phyloP scores from a whole-genome alignment of 2,888 invertebrate species.

The Eubasilissa splendida region DNA sequence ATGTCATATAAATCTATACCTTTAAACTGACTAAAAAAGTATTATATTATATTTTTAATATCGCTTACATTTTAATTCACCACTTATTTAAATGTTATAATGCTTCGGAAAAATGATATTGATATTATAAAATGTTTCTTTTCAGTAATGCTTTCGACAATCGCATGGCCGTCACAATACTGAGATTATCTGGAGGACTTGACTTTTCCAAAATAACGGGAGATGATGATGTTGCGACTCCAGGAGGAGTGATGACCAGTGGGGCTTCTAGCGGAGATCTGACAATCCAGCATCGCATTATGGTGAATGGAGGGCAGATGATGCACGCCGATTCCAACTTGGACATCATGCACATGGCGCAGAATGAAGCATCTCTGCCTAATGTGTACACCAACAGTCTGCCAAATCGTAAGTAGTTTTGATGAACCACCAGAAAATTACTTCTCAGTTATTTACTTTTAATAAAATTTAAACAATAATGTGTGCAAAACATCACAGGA shows the following conservation, averaged over 20 bases:
- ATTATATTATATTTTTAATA: too few relatives aligned
- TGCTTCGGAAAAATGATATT: too few relatives aligned
- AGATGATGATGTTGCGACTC: conserved; percentile 64
- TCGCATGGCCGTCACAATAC: conserved; percentile 90
- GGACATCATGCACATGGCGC: conserved; percentile 73
- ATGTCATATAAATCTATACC: too few relatives aligned
- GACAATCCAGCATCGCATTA: conserved; percentile 61
- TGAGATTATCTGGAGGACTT: conserved; percentile 88
- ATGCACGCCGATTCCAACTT: conserved; percentile 83
- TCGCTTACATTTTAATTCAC: too few relatives aligned
- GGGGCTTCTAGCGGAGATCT: conserved; percentile 63
- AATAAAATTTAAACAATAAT: too few relatives aligned
- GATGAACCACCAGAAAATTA: too few relatives aligned
- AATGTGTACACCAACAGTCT: conserved; percentile 39
- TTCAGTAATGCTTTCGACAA: conserved; percentile 92
- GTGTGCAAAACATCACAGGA: too few relatives aligned
- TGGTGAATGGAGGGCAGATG: conserved; percentile 68
- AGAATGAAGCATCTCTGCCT: conserved; percentile 59
- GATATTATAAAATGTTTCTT: conserved; percentile 22
- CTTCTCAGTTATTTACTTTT: too few relatives aligned
- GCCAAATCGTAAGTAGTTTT: conserved; percentile 44
- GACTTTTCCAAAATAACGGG: conserved; percentile 78
- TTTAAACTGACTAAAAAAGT: too few relatives aligned
- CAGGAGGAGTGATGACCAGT: conserved; percentile 56
- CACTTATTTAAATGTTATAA: too few relatives aligned